phyloP scores from a whole-genome alignment of 2,888 invertebrate species.

The Cataglyphis cursor region DNA sequence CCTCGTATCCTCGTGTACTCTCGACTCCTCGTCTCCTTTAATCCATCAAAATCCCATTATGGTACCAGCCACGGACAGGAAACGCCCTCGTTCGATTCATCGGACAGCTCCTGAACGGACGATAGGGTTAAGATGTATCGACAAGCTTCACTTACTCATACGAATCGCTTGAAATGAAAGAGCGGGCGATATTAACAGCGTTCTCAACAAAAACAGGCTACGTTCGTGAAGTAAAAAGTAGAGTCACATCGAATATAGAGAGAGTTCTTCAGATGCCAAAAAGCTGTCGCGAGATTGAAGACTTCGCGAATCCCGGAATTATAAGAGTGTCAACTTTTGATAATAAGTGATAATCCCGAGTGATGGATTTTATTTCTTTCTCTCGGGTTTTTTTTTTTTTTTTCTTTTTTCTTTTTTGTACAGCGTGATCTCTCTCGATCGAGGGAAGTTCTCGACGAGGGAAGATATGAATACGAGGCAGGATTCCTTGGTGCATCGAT shows the following conservation, averaged over 20 bases:
- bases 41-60: background rate
- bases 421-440: background rate
- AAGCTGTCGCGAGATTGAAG: background rate
- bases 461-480: background rate
- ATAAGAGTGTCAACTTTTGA: background rate
- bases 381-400: background rate
- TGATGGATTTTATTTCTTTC: background rate
- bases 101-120: background rate
- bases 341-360: background rate
- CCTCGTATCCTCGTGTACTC: background rate
- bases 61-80: background rate
- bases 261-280: background rate
- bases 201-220: background rate
- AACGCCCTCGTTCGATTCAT: slow-evolving; percentile 10
- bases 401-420: too few relatives aligned
- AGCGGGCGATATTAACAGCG: background rate
- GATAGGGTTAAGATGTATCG: slow-evolving; percentile 16
- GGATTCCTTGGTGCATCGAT: background rate
- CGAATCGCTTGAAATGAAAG: background rate
- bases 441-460: background rate
- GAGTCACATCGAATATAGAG: background rate
- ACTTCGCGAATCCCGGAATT: background rate
- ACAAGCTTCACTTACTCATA: slow-evolving; percentile 6
- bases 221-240: background rate
- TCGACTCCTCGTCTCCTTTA: slow-evolving; percentile 9